These are phyloP conservation scores for Arvicanthis niloticus DNA, from an alignment of 2,113 vertebrate species.

Conservation along the genomic window DNA sequence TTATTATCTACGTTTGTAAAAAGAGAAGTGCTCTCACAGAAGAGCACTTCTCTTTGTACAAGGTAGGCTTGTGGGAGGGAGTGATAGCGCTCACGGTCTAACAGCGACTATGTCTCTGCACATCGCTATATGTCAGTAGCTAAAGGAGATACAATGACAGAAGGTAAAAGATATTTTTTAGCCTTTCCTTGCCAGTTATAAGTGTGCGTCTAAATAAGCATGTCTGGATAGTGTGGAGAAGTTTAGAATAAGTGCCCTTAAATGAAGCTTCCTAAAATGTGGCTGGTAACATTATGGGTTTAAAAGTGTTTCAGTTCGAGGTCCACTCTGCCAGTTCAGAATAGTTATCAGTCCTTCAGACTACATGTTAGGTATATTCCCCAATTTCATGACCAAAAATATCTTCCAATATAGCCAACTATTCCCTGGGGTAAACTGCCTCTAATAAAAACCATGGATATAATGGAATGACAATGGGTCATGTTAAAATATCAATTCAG, in stretches of 20 bases:
- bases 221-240: not conserved
- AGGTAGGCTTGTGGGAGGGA: not conserved
- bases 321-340: not conserved
- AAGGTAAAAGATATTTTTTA: not conserved
- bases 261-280: not conserved
- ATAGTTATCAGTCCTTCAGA: not conserved
- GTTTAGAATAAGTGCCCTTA: not conserved
- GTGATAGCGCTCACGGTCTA: not conserved
- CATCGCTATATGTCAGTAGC: not conserved
- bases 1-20: conserved; percentile 10
- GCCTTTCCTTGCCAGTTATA: not conserved
- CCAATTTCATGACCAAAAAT: not conserved
- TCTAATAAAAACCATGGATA: not conserved
- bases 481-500: not conserved
- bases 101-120: not conserved
- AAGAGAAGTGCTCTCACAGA: not conserved
- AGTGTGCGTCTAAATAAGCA: not conserved
- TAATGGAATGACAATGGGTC: not conserved
- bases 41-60: too few relatives aligned
- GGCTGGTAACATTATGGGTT: not conserved
- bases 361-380: not conserved
- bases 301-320: not conserved
- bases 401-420: conserved; percentile 17
- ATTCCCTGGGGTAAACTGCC: not conserved
- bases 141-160: not conserved